A percentile compares a stretch with the other conserved stretches of the same genome.
phyloP scores from a whole-genome alignment of 2,797 vertebrate genomes.

The Poecilia wingei region DNA sequence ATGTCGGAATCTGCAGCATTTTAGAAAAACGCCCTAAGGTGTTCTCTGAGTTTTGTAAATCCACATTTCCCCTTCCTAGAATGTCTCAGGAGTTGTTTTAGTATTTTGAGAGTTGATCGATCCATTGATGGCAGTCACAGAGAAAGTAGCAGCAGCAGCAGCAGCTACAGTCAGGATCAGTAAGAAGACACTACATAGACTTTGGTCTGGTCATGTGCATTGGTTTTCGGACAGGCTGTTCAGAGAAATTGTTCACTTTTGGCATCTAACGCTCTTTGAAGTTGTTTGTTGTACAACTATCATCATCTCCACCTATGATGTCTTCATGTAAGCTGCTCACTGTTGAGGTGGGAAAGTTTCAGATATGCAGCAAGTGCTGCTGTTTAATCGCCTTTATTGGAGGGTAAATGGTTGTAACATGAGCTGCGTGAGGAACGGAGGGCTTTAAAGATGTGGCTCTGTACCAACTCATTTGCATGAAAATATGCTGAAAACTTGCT shows the following conservation, averaged over 20 bases:
- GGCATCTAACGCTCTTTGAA: not conserved
- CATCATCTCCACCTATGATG: not conserved
- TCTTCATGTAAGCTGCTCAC: not conserved
- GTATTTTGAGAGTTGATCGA: not conserved
- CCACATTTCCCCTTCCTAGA: not conserved
- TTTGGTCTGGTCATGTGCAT: not conserved
- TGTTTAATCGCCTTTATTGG: not conserved
- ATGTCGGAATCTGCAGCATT: not conserved
- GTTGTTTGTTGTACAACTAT: not conserved
- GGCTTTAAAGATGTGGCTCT: conserved; percentile 5
- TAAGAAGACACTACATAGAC: not conserved
- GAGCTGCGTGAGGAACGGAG: not conserved
- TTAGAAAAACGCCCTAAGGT: not conserved
- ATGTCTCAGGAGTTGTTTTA: not conserved
- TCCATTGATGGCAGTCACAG: not conserved
- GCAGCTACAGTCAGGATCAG: not conserved
- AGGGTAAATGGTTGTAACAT: conserved; percentile 12
- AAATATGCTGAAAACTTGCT: conserved; percentile 9
- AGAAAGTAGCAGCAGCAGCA: not conserved
- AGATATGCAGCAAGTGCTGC: not conserved
- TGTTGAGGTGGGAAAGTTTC: not conserved
- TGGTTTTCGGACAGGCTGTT: not conserved
- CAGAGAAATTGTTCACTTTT: not conserved
- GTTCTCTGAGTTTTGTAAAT: not conserved
- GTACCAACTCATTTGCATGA: conserved; percentile 26